Conservation (phyloP, 2,797 vertebrate genomes). For the Spinus olivaceus region DNA sequence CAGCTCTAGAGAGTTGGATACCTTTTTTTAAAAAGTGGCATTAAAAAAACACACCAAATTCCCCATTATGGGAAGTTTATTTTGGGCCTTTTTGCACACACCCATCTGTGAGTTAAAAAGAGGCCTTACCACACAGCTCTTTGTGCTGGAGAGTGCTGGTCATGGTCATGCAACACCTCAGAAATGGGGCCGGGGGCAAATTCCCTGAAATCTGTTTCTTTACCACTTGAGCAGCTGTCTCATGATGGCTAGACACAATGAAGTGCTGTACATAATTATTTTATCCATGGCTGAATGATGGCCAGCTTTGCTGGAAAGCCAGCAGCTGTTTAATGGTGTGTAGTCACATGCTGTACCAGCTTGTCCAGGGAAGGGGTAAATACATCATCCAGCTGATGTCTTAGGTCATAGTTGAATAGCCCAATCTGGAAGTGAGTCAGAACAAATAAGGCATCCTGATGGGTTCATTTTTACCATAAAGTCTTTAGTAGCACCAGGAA, state of each 20-base stretch:
- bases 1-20: neutral
- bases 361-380: neutral
- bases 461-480: neutral
- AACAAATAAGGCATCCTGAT: neutral
- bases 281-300: neutral
- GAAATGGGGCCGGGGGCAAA: neutral
- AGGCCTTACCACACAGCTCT: neutral
- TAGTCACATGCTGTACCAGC: neutral
- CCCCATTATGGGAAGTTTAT: neutral
- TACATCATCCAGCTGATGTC: neutral
- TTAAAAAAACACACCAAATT: neutral
- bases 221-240: neutral
- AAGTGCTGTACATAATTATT: conserved; percentile 21
- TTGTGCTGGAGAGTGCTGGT: neutral
- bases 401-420: neutral
- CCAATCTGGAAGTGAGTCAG: neutral
- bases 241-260: neutral
- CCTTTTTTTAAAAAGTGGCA: neutral
- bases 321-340: conserved; percentile 16
- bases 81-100: neutral
- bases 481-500: neutral
- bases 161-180: neutral
- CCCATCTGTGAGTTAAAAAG: neutral
- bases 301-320: conserved; percentile 26
- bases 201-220: conserved; percentile 18